Evolutionary conservation across 2,113 vertebrate species (phyloP).

Genomic region (Corythornis vintsioides): DNA sequence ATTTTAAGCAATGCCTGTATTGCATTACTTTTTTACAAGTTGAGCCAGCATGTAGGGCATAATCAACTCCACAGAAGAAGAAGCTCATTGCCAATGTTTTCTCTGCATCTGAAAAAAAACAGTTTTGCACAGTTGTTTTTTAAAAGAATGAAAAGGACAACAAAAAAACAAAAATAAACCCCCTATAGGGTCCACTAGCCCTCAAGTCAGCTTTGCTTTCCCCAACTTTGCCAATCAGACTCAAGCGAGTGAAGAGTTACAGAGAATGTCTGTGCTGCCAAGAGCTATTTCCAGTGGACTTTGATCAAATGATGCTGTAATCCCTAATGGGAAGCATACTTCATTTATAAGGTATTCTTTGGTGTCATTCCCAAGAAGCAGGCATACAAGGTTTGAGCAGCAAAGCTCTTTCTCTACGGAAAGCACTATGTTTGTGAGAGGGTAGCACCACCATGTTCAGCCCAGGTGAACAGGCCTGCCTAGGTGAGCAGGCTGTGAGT

Average conservation of each 20-base stretch:
- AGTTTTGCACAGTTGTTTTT: not conserved
- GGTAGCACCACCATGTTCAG: not conserved
- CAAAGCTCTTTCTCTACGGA: not conserved
- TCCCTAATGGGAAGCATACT: constrained; percentile 81
- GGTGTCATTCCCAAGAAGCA: constrained; percentile 79
- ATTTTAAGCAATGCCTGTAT: constrained; percentile 62
- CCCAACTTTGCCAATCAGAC: constrained; percentile 22
- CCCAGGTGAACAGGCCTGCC: not conserved
- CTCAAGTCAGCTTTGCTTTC: not conserved
- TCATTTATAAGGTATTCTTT: constrained; percentile 81
- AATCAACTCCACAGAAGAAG: constrained; percentile 22
- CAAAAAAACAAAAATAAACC: constrained; percentile 18
- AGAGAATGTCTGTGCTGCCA: constrained; percentile 69
- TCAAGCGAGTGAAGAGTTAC: constrained; percentile 59
- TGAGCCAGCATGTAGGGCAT: constrained; percentile 44
- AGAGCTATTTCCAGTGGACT: constrained; percentile 81
- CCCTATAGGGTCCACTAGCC: not conserved
- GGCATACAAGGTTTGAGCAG: constrained; percentile 49
- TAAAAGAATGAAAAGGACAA: constrained; percentile 15
- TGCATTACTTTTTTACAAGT: constrained; percentile 63
- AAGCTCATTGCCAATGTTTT: constrained; percentile 17
- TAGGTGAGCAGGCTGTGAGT: not conserved
- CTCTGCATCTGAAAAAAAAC: not conserved
- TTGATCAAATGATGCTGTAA: constrained; percentile 81
- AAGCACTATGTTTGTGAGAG: not conserved